Evolutionary conservation across 2,888 invertebrate species (phyloP).

Genomic region (Drosophila formosana): DNA sequence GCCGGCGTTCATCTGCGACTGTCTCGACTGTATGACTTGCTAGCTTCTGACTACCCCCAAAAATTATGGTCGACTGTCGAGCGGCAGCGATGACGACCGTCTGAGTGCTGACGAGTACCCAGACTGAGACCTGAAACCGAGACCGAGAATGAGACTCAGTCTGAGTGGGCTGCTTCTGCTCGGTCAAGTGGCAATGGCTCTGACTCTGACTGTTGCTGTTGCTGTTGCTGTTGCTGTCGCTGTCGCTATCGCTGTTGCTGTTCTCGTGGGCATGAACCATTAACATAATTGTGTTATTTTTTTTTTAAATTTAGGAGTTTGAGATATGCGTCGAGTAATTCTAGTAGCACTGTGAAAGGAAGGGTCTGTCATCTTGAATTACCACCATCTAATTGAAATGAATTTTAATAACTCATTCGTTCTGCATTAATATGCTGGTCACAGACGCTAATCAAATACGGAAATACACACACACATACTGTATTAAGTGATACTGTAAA

Average conservation of each 20-base stretch:
- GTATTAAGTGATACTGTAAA: not conserved
- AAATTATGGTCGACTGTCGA: constrained; percentile 9
- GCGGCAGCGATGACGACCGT: constrained; percentile 35
- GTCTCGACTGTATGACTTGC: constrained; percentile 30
- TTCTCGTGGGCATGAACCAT: constrained; percentile 53
- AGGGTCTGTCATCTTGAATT: constrained; percentile 36
- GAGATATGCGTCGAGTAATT: constrained; percentile 32
- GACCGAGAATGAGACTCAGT: constrained; percentile 15
- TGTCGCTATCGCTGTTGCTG: constrained; percentile 18
- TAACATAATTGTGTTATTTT: constrained; percentile 63
- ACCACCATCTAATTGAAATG: constrained; percentile 34
- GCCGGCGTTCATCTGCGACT: constrained; percentile 45
- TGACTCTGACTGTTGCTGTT: constrained; percentile 1
- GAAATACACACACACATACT: not conserved
- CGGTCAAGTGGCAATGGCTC: constrained; percentile 57
- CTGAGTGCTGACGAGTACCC: constrained; percentile 32
- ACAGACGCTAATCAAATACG: constrained; percentile 8
- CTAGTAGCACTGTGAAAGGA: constrained; percentile 6
- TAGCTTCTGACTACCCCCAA: constrained; percentile 33
- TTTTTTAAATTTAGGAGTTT: constrained; percentile 29
- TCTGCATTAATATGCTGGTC: constrained; percentile 32
- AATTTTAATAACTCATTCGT: constrained; percentile 21
- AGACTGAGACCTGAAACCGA: not conserved
- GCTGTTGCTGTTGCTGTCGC: constrained; percentile 13
- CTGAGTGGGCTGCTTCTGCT: constrained; percentile 40